Percentiles rank a stretch among this genome's conserved stretches.
phyloP scores from a whole-genome alignment of 2,113 vertebrate genomes.

The Pteruthius melanotis region DNA sequence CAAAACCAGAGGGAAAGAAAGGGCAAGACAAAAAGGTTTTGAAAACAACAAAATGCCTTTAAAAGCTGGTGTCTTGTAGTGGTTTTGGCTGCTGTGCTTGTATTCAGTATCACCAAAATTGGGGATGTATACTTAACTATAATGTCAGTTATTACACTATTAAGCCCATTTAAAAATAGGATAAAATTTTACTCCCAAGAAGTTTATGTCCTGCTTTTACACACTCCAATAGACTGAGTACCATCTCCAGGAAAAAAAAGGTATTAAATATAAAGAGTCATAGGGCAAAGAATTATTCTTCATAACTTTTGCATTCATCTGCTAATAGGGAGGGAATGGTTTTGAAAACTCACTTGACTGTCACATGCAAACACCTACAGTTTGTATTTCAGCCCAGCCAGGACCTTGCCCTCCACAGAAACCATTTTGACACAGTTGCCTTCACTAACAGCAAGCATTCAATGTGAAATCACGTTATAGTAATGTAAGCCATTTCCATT shows the following conservation, averaged over 20 bases:
- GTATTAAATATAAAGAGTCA: not conserved
- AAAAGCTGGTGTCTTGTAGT: not conserved
- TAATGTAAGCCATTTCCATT: not conserved
- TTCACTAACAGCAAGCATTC: not conserved
- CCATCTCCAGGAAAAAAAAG: not conserved
- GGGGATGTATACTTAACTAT: not conserved
- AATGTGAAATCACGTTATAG: rapidly evolving
- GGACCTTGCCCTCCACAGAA: not conserved
- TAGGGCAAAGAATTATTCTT: not conserved
- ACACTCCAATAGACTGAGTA: not conserved
- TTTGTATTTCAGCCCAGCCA: not conserved
- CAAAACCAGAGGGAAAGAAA: not conserved
- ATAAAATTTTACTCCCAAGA: not conserved
- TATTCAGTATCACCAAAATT: not conserved
- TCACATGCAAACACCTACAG: not conserved
- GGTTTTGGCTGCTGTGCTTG: not conserved
- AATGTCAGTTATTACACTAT: not conserved
- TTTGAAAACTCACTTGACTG: not conserved
- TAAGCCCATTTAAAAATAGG: not conserved
- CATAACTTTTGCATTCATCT: not conserved
- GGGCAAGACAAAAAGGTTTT: not conserved
- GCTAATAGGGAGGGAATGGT: not conserved
- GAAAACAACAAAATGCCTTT: not conserved
- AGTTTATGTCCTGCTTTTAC: not conserved
- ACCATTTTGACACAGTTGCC: not conserved